Evolutionary conservation across 2,888 invertebrate genomes (phyloP), one percentile per base, ranked within the genome.

Genomic region (Liodrosophila aerea): DNA sequence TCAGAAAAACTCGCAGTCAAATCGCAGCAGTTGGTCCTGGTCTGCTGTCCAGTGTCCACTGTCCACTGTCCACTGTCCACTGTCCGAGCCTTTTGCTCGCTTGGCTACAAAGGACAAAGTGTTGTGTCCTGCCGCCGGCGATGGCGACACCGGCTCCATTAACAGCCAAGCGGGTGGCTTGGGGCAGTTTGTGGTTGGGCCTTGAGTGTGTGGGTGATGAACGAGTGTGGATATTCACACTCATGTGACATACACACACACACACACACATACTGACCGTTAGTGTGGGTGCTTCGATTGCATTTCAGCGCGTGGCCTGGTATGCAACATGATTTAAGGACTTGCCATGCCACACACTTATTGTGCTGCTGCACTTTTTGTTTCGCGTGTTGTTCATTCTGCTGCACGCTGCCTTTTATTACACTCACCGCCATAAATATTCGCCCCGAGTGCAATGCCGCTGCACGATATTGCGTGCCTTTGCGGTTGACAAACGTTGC

Each of bases 1-100:
- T 86, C 87, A 87, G 76, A 86, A 87, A 87, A 87, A 86, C 76
- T 73, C 76, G 56, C 76, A 82, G 63, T 73, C 74, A 85, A 72
- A 73, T 73, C 86, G 73, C 87, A 86, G 85, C 87, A 76, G 86
- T 86, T 73, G 87, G 81, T 66, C 80, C 63, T 46, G 51, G 37
- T 16, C n/a, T 8, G 5, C 8, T 7, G 54, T n/a, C n/a, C n/a
- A n/a, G n/a, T n/a, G 45, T 37, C 46, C 16, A n/a, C n/a, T 34
- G 39, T 5, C 18, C 12, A 39, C 18, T 13, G 40, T 11, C 64
- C n/a, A 4, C 16, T 40, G 37, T n/a, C 8, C 29, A 7, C 5
- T 37, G 30, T 33, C 27, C 34, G 30, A 22, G 31, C 7, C n/a
- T n/a, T 13, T 16, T 18, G 40, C 16, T 44, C 9, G 22, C 22